Conservation (phyloP, 2,888 invertebrate genomes). For the Kryphioiulus occultus region DNA sequence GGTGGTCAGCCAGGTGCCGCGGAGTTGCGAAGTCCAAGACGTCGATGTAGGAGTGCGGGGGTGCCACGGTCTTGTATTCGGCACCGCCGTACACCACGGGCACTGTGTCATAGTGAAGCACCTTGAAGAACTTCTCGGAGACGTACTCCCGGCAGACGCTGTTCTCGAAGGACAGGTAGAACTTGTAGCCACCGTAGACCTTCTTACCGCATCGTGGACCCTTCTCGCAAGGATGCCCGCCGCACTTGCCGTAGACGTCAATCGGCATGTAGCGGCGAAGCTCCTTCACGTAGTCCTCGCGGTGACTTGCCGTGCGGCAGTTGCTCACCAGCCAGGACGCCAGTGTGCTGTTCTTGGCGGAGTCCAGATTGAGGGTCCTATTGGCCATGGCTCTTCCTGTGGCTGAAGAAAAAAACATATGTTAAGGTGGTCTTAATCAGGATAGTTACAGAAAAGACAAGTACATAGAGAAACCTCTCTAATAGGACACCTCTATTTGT, state of each 20-base stretch:
- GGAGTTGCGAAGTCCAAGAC: conserved; percentile 58
- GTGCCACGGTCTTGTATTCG: conserved; percentile 58
- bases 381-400: neutral
- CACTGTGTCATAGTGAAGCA: conserved; percentile 57
- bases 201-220: neutral
- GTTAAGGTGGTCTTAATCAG: neutral
- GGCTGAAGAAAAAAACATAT: neutral
- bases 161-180: conserved; percentile 59
- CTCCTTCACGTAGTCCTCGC: conserved; percentile 27
- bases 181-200: conserved; percentile 57
- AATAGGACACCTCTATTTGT: too few relatives aligned
- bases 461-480: too few relatives aligned
- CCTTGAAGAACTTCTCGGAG: conserved; percentile 58
- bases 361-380: too few relatives aligned
- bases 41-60: conserved; percentile 59
- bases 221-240: neutral
- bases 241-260: conserved; percentile 29
- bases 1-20: conserved; percentile 57
- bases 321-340: conserved; percentile 28
- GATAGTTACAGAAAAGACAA: neutral
- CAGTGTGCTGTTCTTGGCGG: neutral
- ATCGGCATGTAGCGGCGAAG: neutral
- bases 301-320: neutral
- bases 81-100: conserved; percentile 59
- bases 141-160: conserved; percentile 60